phyloP scores from a whole-genome alignment of 2,113 vertebrate species.

The Oceanites oceanicus region DNA sequence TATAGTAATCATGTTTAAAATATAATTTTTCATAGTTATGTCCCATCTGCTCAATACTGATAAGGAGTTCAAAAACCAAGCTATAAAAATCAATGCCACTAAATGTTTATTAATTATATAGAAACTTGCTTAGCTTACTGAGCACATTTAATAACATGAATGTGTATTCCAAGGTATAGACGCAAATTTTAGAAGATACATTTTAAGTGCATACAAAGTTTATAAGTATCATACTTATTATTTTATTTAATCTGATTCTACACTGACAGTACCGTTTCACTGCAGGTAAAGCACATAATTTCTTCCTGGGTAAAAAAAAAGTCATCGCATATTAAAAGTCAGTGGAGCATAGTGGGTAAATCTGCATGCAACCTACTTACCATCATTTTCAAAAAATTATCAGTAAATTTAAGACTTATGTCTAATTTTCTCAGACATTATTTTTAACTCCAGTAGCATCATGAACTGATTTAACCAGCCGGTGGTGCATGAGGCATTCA shows the following conservation, averaged over 20 bases:
- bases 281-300: slow-evolving; percentile 52
- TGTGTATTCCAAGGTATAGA: slow-evolving; percentile 43
- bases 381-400: slow-evolving; percentile 41
- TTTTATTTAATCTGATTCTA: slow-evolving; percentile 67
- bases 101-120: slow-evolving; percentile 79
- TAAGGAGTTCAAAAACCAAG: slow-evolving; percentile 74
- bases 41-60: slow-evolving; percentile 77
- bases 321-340: slow-evolving; percentile 49
- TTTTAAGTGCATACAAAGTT: slow-evolving; percentile 51
- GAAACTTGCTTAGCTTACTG: slow-evolving; percentile 60
- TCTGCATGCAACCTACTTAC: neutral
- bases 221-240: slow-evolving; percentile 30
- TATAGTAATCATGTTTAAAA: slow-evolving; percentile 74
- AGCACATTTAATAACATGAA: slow-evolving; percentile 53
- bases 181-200: slow-evolving; percentile 45
- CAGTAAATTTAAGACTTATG: slow-evolving; percentile 47
- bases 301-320: slow-evolving; percentile 20
- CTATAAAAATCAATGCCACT: slow-evolving; percentile 75
- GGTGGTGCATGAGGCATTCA: neutral
- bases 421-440: slow-evolving; percentile 53
- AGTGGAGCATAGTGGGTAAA: slow-evolving; percentile 39
- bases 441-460: slow-evolving; percentile 33
- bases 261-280: neutral
- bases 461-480: slow-evolving; percentile 25
- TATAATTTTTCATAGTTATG: slow-evolving; percentile 73